A percentile compares a stretch with the other conserved stretches of the same genome.
These are phyloP conservation scores for Cataglyphis rosenhaueri DNA, from an alignment of 2,888 invertebrate species.

Conservation along the genomic window DNA sequence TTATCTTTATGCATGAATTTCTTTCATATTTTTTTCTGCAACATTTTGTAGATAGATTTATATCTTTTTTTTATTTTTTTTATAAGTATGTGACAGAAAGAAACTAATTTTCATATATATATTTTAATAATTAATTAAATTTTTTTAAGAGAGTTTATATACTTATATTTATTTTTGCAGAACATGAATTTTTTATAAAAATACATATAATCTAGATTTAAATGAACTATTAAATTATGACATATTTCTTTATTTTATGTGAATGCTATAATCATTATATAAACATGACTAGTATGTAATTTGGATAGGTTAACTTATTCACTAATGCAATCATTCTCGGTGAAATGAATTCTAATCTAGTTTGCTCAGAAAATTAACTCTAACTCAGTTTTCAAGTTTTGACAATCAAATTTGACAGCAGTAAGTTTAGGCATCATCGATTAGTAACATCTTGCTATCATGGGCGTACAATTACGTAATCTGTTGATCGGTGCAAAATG, in stretches of 20 bases:
- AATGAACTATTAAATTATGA: background rate
- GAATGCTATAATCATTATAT: background rate
- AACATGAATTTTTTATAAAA: background rate
- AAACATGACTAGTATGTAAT: background rate
- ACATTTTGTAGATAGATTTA: background rate
- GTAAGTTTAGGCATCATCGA: conserved; percentile 30
- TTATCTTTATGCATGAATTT: background rate
- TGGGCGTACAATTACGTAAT: conserved; percentile 34
- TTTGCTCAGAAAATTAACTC: conserved; percentile 46
- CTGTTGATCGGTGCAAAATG: conserved; percentile 56
- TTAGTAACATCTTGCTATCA: conserved; percentile 7
- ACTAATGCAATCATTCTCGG: background rate
- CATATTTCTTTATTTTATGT: background rate
- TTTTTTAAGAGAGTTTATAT: background rate
- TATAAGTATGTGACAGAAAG: background rate
- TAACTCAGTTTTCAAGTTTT: conserved; percentile 51
- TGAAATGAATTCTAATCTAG: background rate
- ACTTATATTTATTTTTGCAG: background rate
- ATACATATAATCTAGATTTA: background rate
- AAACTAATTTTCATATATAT: background rate
- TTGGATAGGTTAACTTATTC: background rate
- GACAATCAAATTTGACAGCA: conserved; percentile 31
- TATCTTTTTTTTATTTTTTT: background rate
- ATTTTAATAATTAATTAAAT: background rate
- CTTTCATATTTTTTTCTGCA: background rate